Conservation (phyloP, 2,888 invertebrate species). For the Heteropelma amictum region DNA sequence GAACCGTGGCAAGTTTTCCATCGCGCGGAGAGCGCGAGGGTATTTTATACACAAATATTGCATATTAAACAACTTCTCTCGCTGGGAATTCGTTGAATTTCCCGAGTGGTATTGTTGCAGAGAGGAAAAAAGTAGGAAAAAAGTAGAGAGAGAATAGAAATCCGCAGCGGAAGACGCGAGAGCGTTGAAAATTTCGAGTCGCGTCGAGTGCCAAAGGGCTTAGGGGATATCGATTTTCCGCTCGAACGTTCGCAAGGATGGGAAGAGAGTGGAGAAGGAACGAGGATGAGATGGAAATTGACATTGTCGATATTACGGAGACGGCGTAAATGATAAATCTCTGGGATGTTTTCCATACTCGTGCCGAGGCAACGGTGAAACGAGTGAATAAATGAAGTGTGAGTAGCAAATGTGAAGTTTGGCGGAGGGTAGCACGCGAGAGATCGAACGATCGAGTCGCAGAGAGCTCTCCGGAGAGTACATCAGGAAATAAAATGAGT, state of each 20-base stretch:
- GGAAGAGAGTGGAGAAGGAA: not conserved
- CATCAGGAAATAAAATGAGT: not conserved
- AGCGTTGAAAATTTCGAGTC: conserved; percentile 35
- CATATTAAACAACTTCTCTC: conserved; percentile 7
- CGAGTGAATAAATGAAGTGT: conserved; percentile 42
- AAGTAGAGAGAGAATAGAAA: not conserved
- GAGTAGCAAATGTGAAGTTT: too few species aligned
- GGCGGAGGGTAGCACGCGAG: too few species aligned
- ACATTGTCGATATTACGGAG: conserved; percentile 29
- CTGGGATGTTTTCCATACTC: conserved; percentile 19
- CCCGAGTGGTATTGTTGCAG: conserved; percentile 6
- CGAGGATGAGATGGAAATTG: not conserved
- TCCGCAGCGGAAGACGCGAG: not conserved
- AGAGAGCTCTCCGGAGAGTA: too few species aligned
- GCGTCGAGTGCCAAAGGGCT: conserved; percentile 28
- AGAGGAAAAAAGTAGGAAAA: not conserved
- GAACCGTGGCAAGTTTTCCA: too few species aligned
- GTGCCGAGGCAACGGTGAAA: not conserved
- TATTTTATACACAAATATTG: not conserved
- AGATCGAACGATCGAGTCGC: too few species aligned
- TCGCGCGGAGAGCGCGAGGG: too few species aligned
- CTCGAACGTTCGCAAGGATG: conserved; percentile 5
- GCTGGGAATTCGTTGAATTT: conserved; percentile 37
- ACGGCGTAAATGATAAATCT: conserved; percentile 48
- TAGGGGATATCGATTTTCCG: conserved; percentile 50